Conservation (phyloP, 2,797 vertebrate species). For the Poeciliopsis presidionis region DNA sequence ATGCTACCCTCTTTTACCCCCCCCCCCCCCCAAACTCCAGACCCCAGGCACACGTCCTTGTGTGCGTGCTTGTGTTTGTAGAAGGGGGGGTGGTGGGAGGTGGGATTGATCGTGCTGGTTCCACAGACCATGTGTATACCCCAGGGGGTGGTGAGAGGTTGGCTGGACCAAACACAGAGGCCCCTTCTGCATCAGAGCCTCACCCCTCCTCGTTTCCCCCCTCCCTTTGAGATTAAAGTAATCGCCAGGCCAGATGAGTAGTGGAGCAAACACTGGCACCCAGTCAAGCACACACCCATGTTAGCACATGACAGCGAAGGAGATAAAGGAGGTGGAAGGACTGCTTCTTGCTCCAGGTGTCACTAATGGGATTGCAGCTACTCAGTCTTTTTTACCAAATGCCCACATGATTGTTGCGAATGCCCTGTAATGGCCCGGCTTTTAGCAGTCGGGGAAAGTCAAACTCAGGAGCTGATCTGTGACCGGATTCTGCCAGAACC, state of each 20-base stretch:
- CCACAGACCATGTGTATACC: constrained; percentile 75
- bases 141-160: constrained; percentile 73
- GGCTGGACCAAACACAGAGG: constrained; percentile 54
- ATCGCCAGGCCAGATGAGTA: constrained; percentile 77
- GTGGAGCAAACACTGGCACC: constrained; percentile 70
- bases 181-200: constrained; percentile 66
- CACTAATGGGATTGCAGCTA: constrained; percentile 71
- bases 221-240: constrained; percentile 78
- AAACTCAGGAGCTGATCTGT: constrained; percentile 5
- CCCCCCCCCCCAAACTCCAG: constrained; percentile 47
- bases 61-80: constrained; percentile 47
- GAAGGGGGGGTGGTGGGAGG: constrained; percentile 28
- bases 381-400: constrained; percentile 63
- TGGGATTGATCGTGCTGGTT: constrained; percentile 68
- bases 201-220: constrained; percentile 36
- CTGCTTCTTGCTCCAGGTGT: constrained; percentile 66
- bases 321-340: constrained; percentile 32
- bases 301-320: constrained; percentile 54
- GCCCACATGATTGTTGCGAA: constrained; percentile 58
- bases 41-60: constrained; percentile 61
- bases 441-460: constrained; percentile 27
- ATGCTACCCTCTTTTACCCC: constrained; percentile 57
- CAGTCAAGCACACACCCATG: constrained; percentile 60
- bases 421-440: constrained; percentile 38
- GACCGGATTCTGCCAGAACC: constrained; percentile 24